Base-by-base conservation (phyloP, 2,797 vertebrate genomes). In the Pelochelys cantorii region DNA sequence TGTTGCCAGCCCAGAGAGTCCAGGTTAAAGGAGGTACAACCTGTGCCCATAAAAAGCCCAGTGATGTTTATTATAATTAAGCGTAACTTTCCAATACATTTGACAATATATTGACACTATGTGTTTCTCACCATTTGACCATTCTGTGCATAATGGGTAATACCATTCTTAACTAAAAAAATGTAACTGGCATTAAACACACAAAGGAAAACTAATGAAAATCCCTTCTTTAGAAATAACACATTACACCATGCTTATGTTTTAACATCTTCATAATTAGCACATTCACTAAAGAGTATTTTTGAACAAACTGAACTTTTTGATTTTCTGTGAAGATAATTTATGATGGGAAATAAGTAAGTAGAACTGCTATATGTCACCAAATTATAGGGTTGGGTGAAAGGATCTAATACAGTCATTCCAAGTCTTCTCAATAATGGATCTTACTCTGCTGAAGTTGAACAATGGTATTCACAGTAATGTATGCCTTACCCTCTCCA, bases 221-320 rank as follows among this genome's bases (percentile, higher is more conserved):
- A 22, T 71, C 17, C 15, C 68, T 97, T 93, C 81, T 92, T 88
- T 93, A 95, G 85, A 95, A 96, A 96, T 84, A 97, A 94, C 68
- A 92, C 29, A 79, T 27, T 78, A 96, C 62, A 31, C 77, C 80
- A 79, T 90, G 93, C 79, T 95, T 96, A 96, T 93, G 55, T 81
- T 65, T 93, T 96, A 97, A 95, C 94, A 55, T 1, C 5, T 52
- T 97, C 81, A 91, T 95, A 97, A 92, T 97, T 97, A 97, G n/a
- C 79, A 86, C 87, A 94, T 60, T 97, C 89, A 96, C 95, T 96
- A 97, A 95, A 81, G 90, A 94, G 82, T 14, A 3, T 94, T 96
- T 83, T 92, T 84, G 84, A 95, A 88, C 15, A 83, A 93, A 87
- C 53, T 92, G 95, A 97, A 97, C 85, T 96, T 97, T 95, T 95